These are phyloP conservation scores for Ypsolopha scabrella DNA, from an alignment of 2,888 invertebrate genomes.

Conservation along the genomic window DNA sequence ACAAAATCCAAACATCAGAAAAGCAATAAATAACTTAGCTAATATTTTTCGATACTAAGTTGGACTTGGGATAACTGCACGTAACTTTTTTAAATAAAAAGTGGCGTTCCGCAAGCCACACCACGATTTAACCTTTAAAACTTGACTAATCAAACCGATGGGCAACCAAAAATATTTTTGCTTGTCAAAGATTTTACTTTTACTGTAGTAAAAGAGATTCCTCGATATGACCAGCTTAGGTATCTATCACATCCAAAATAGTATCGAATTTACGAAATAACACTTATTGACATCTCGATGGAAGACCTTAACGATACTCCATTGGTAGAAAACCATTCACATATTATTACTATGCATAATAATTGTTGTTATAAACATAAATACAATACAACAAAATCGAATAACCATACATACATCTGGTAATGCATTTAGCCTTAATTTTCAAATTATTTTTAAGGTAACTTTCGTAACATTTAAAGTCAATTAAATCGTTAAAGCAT, in stretches of 20 bases:
- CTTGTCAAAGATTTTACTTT: background rate
- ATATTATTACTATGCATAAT: constrained; percentile 2
- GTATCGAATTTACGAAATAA: background rate
- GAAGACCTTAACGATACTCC: constrained; percentile 35
- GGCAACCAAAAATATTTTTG: background rate
- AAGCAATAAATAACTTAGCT: constrained; percentile 39
- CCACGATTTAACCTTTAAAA: background rate
- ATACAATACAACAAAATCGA: background rate
- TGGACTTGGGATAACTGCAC: background rate
- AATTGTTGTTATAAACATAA: background rate
- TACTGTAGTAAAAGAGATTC: background rate
- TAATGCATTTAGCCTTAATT: constrained; percentile 1
- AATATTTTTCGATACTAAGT: constrained; percentile 10
- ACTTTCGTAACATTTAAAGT: constrained; percentile 1
- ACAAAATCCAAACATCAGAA: constrained; percentile 12
- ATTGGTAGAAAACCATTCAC: constrained; percentile 8
- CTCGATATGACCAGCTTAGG: too few species aligned
- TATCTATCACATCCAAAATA: background rate
- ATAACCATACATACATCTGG: background rate
- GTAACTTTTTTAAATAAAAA: background rate
- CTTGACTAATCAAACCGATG: background rate
- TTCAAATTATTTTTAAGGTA: constrained; percentile 2
- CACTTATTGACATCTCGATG: constrained; percentile 33
- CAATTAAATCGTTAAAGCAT: background rate
- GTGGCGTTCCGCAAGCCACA: background rate